These are phyloP conservation scores for Poecile montanus DNA, from an alignment of 2,797 vertebrate species.

Conservation along the genomic window DNA sequence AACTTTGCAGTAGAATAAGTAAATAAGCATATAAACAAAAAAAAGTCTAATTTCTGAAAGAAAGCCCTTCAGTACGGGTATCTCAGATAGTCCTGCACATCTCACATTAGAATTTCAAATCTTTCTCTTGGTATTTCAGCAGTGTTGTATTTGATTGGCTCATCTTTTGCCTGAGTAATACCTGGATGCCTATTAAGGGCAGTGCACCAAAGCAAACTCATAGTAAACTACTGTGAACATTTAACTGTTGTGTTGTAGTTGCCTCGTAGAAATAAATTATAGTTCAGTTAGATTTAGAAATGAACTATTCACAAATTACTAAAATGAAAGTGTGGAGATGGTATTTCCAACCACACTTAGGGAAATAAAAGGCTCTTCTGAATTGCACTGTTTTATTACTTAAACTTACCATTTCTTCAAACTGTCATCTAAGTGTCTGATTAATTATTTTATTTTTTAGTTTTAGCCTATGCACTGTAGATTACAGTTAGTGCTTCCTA, in stretches of 20 bases:
- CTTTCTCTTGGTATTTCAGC: constrained; percentile 32
- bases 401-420: constrained; percentile 25
- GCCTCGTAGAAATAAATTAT: constrained; percentile 50
- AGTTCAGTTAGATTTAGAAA: constrained; percentile 44
- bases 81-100: constrained; percentile 65
- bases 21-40: constrained; percentile 3
- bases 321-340: constrained; percentile 43
- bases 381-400: constrained; percentile 73
- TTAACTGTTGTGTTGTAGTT: constrained; percentile 65
- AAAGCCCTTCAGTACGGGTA: constrained; percentile 67
- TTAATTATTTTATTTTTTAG: constrained; percentile 30
- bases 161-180: not conserved
- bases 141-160: not conserved
- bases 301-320: constrained; percentile 40
- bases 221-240: constrained; percentile 66
- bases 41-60: constrained; percentile 68
- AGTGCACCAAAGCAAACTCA: constrained; percentile 49
- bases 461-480: constrained; percentile 49
- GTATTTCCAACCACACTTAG: constrained; percentile 41
- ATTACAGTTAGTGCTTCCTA: constrained; percentile 37
- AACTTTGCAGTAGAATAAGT: constrained; percentile 31
- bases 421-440: constrained; percentile 50
- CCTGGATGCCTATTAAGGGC: not conserved
- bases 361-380: constrained; percentile 65
- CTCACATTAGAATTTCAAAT: constrained; percentile 19